Evolutionary conservation across 2,797 vertebrate species (phyloP).

Genomic region (Emys orbicularis): DNA sequence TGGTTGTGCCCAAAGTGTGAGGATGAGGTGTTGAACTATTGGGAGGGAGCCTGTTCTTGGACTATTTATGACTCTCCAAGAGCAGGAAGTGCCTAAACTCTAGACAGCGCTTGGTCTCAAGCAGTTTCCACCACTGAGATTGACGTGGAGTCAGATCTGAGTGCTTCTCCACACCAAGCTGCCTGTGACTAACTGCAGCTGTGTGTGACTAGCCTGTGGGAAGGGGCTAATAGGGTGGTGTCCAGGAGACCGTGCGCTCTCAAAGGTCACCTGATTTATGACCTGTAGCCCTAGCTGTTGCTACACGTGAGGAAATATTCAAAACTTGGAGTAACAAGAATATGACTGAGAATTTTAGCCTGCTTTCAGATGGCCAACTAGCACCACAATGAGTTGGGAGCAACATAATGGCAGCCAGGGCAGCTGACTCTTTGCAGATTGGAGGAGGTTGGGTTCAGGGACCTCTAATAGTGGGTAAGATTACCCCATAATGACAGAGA

Average conservation of each 20-base stretch:
- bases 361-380: background rate
- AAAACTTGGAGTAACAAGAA: background rate
- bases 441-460: background rate
- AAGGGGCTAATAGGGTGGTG: background rate
- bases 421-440: background rate
- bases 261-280: background rate
- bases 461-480: background rate
- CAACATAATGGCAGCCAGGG: background rate
- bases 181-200: rapidly evolving
- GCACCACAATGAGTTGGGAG: background rate
- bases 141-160: background rate
- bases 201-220: background rate
- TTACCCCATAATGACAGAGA: background rate
- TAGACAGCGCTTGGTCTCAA: rapidly evolving
- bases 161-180: background rate
- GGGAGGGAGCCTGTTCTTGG: background rate
- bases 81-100: background rate
- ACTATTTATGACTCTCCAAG: background rate
- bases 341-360: too few relatives aligned
- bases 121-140: background rate
- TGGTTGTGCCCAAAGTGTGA: background rate
- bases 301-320: background rate
- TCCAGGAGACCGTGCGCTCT: too few relatives aligned
- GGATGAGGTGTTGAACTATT: background rate
- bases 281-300: background rate